phyloP scores from a whole-genome alignment of 2,797 vertebrate genomes.

The Gymnodraco acuticeps region DNA sequence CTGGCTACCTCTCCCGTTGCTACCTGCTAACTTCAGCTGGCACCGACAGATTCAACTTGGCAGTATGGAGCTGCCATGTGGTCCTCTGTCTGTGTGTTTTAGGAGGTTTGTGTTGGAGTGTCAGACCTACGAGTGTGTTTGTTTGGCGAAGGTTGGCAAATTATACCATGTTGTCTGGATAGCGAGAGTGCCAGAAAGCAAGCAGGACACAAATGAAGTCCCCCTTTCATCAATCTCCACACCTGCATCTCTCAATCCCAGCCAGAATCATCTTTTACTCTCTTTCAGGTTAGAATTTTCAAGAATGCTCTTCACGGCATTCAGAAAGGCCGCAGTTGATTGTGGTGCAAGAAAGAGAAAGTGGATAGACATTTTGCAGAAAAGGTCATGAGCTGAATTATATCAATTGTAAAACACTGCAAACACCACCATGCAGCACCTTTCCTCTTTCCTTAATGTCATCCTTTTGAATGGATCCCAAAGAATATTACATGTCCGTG shows the following conservation, averaged over 20 bases:
- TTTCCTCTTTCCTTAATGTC: background rate
- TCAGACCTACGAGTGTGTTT: constrained; percentile 7
- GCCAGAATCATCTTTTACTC: constrained; percentile 30
- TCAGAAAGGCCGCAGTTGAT: constrained; percentile 15
- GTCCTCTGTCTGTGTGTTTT: constrained; percentile 2
- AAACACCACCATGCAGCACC: background rate
- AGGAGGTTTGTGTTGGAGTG: constrained; percentile 25
- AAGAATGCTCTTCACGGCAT: constrained; percentile 24
- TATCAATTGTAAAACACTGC: constrained; percentile 19
- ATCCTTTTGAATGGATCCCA: background rate
- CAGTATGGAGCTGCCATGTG: constrained; percentile 24
- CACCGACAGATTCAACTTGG: constrained; percentile 27
- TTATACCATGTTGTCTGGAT: constrained; percentile 47
- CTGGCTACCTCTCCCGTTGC: constrained; percentile 42
- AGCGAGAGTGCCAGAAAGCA: constrained; percentile 34
- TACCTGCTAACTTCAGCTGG: constrained; percentile 54
- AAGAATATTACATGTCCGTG: background rate
- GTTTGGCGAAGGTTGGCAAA: constrained; percentile 30
- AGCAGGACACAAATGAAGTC: constrained; percentile 50
- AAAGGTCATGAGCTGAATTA: constrained; percentile 33
- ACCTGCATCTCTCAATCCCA: constrained; percentile 52
- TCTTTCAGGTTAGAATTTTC: constrained; percentile 34
- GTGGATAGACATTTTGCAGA: constrained; percentile 7
- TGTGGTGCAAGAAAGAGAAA: background rate
- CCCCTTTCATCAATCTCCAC: constrained; percentile 57